Conservation (phyloP, 2,113 vertebrate genomes). For the Ranitomeya variabilis region DNA sequence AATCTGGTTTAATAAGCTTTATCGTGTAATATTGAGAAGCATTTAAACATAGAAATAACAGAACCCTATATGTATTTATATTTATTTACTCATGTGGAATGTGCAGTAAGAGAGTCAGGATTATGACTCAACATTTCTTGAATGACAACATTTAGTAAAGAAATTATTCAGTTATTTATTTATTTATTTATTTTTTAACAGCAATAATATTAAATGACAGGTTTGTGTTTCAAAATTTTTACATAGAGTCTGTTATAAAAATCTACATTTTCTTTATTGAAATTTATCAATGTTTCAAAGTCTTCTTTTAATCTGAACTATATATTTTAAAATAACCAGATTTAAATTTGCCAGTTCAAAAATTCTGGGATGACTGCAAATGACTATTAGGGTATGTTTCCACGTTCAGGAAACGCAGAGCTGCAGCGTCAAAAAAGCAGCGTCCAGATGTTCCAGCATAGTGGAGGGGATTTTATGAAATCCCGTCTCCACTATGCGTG, state of each 20-base stretch:
- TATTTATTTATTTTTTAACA: background rate
- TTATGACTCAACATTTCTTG: background rate
- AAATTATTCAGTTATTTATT: background rate
- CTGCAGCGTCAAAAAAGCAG: too few relatives aligned
- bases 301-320: background rate
- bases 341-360: background rate
- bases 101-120: background rate
- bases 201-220: too few relatives aligned
- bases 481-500: too few relatives aligned
- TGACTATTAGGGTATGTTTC: too few relatives aligned
- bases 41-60: constrained; percentile 2
- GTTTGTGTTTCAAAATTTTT: background rate
- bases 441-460: too few relatives aligned
- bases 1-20: background rate
- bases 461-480: too few relatives aligned
- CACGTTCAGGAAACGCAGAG: too few relatives aligned
- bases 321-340: background rate
- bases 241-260: background rate
- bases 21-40: background rate
- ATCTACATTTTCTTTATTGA: background rate
- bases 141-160: background rate
- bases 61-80: background rate
- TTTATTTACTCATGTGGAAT: background rate
- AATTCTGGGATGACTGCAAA: background rate
- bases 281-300: background rate